These are phyloP conservation scores for Oxyteleia sp. DNA, from an alignment of 2,888 invertebrate genomes.

Conservation along the genomic window DNA sequence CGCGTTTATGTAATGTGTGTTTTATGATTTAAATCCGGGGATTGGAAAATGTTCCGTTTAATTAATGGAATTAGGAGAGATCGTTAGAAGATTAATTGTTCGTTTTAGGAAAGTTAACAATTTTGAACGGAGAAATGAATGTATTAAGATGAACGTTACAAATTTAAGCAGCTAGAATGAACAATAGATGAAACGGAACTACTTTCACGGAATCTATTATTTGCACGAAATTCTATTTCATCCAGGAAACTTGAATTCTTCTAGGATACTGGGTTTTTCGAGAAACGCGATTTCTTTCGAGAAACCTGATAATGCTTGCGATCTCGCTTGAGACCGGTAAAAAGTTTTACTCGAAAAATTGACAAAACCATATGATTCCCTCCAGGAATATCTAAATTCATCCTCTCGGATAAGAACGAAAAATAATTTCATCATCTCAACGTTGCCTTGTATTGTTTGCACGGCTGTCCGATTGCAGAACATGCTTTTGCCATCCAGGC, in stretches of 20 bases:
- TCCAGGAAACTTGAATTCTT: constrained; percentile 55
- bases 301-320: constrained; percentile 57
- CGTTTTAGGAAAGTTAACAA: too few species aligned
- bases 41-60: too few species aligned
- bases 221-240: constrained; percentile 62
- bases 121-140: too few species aligned
- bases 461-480: not conserved
- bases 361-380: constrained; percentile 51
- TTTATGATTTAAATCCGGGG: too few species aligned
- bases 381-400: constrained; percentile 48
- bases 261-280: constrained; percentile 50
- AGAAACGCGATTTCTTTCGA: constrained; percentile 56
- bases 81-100: too few species aligned
- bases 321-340: constrained; percentile 54
- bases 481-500: constrained; percentile 1
- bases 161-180: constrained; percentile 65
- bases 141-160: too few species aligned
- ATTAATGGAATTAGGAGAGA: too few species aligned
- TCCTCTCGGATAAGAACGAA: constrained; percentile 11
- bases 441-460: not conserved
- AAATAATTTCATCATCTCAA: constrained; percentile 30
- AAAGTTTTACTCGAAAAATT: constrained; percentile 50
- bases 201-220: constrained; percentile 54
- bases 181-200: constrained; percentile 45
- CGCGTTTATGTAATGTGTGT: too few species aligned